Evolutionary conservation across 2,888 invertebrate genomes (phyloP), one percentile per base, ranked within the genome.

Genomic region (Horisme vitalbata): DNA sequence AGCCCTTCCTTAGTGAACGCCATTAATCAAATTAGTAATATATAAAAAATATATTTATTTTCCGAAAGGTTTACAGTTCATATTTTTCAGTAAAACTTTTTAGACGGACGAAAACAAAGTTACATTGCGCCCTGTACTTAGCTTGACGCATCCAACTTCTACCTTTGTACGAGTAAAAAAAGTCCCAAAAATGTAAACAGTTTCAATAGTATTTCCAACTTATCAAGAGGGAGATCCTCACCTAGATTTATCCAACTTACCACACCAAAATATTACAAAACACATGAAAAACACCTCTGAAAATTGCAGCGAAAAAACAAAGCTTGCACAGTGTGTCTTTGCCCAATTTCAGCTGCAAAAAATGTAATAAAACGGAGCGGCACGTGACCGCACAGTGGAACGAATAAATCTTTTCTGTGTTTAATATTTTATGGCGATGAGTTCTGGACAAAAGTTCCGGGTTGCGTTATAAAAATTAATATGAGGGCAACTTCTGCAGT

Each of bases 361-460:
- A 84, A 79, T 65, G 75, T 71, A 86, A 87, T 87, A 87, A 83
- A 86, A 85, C 76, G 71, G 68, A 67, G 62, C 70, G 72, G 73
- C 79, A 74, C 84, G 83, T 83, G 84, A 77, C 81, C 68, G 57
- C 60, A 60, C 61, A 59, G 48, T 50, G 57, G 56, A 51, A 15
- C 55, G 59, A 68, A 83, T 85, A 85, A 81, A 83, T 84, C 84
- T 78, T 59, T 32, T 52, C 36, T 50, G 36, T 53, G 69, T 65
- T 82, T 79, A 78, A 86, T 86, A 84, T 84, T 86, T 84, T 78
- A 86, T 80, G 75, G 52, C 57, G 64, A 71, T 73, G 79, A 77
- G 77, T 77, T 68, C 61, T 53, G 54, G 52, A 54, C 55, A 59
- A 73, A 69, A 63, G 72, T 63, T 66, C 39, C 45, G 63, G 56